Evolutionary conservation across 2,888 invertebrate genomes (phyloP), one percentile per base, ranked within the genome.

Genomic region (Eupithecia exiguata): DNA sequence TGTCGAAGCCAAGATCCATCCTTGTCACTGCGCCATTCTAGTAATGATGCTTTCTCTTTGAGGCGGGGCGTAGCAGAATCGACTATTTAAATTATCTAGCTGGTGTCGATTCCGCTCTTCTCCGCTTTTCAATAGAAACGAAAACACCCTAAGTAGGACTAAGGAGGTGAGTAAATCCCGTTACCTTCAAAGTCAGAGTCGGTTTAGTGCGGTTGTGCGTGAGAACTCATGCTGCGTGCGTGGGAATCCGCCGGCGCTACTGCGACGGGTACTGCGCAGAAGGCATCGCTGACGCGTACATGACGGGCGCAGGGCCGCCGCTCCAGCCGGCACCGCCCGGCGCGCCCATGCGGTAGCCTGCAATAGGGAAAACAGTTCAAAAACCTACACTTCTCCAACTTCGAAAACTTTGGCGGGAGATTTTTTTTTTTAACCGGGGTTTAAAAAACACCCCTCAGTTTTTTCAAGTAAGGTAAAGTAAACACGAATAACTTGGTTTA

Each of bases 241-340:
- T 61, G 72, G 78, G 78, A 69, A 77, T 69, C 72, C 76, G 74
- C 69, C 80, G 70, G 78, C 76, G 86, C 96, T 97, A 97, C 97
- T 98, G 97, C 92, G 97, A 96, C 88, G 97, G 97, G 95, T 97
- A 98, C 95, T 97, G 96, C 86, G 92, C 92, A 85, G 97, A 97
- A 90, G 97, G 97, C 95, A 97, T 97, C 86, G 97, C 97, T 88
- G 97, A 97, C 95, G 97, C 96, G 90, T 96, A 97, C 96, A 97
- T 96, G 80, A 96, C 95, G 85, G 95, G 95, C 90, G 94, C 88
- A 96, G 95, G 83, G 94, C 95, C 96, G 81, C 94, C 94, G 86
- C 95, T 92, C 87, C 94, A 92, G 73, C 95, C 95, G 75, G 93
- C 87, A 69, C 85, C 87, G 75, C 87, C 88, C 83, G 86, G 85